Conservation (phyloP, 2,113 vertebrate species). For the Alectura lathami region DNA sequence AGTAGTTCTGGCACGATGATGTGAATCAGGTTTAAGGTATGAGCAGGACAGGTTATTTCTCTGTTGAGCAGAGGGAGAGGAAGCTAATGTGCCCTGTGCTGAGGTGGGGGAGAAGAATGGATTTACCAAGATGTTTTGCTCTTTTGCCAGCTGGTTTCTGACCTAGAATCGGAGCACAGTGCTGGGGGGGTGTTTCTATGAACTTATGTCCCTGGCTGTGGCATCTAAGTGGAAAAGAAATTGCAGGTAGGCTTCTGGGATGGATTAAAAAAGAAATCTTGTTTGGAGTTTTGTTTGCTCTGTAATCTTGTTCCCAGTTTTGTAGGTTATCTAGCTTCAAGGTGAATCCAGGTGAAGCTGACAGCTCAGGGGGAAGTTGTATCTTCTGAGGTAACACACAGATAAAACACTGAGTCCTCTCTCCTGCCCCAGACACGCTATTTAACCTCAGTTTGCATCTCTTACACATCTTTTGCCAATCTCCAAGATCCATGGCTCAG, state of each 20-base stretch:
- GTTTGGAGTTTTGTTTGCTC: neutral
- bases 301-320: neutral
- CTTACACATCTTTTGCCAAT: neutral
- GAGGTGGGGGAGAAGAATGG: neutral
- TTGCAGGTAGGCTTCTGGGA: neutral
- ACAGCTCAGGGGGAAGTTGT: neutral
- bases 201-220: neutral
- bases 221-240: neutral
- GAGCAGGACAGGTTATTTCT: neutral
- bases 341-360: neutral
- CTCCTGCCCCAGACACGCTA: neutral
- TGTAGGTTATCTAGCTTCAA: neutral
- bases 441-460: accelerated
- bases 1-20: accelerated
- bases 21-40: neutral
- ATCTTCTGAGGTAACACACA: neutral
- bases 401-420: neutral
- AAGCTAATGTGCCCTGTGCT: neutral
- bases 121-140: neutral
- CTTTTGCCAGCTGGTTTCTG: neutral
- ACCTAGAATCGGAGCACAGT: neutral
- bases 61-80: neutral
- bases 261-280: neutral
- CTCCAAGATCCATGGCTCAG: neutral
- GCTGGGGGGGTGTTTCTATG: neutral